phyloP scores from a whole-genome alignment of 2,888 invertebrate species.

The Nineta flava region DNA sequence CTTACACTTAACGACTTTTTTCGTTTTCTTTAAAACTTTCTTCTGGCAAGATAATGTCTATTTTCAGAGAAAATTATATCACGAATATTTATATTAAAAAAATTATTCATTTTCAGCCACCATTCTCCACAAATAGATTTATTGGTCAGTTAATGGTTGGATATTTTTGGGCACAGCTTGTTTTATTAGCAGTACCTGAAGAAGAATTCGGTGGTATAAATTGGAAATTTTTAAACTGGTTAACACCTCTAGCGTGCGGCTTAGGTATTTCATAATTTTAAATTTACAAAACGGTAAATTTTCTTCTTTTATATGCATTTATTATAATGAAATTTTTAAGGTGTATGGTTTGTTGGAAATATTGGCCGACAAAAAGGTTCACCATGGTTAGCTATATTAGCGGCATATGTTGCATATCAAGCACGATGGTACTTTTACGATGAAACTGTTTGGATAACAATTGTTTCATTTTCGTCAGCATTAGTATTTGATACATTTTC shows the following conservation, averaged over 20 bases:
- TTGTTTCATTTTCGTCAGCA: constrained; percentile 48
- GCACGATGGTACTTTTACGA: constrained; percentile 58
- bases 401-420: constrained; percentile 49
- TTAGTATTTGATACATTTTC: constrained; percentile 59
- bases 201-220: constrained; percentile 54
- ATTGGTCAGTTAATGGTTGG: constrained; percentile 61
- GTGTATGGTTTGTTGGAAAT: constrained; percentile 82
- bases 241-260: constrained; percentile 56
- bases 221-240: constrained; percentile 51
- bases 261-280: constrained; percentile 37
- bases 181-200: constrained; percentile 60
- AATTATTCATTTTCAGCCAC: constrained; percentile 39
- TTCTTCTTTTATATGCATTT: too few relatives aligned
- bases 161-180: constrained; percentile 64
- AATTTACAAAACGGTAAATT: not conserved
- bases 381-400: constrained; percentile 50
- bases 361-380: constrained; percentile 68
- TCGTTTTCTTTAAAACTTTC: too few relatives aligned
- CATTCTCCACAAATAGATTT: constrained; percentile 64
- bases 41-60: too few relatives aligned
- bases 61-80: too few relatives aligned
- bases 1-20: too few relatives aligned
- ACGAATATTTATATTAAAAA: too few relatives aligned
- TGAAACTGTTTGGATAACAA: constrained; percentile 51
- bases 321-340: constrained; percentile 29